Evolutionary conservation across 1,140 invertebrate species (phyloP), one percentile per base, ranked within the genome.

Genomic region (Euura lappo): DNA sequence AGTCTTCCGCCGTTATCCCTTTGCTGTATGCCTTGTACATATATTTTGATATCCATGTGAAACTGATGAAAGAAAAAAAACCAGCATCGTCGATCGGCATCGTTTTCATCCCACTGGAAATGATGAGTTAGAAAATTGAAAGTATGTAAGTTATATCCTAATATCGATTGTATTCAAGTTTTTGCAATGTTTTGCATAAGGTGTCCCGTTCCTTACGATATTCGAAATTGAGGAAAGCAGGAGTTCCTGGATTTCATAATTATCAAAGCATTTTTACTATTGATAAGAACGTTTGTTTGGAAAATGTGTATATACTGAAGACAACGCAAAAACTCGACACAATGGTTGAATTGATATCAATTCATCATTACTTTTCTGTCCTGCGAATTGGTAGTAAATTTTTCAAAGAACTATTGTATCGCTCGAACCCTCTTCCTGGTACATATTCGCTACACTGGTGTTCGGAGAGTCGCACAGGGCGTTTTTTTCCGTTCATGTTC

Each of bases 21-120:
- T 86, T 82, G 74, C 85, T 85, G 77, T 91, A 91, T 2, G 91
- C 88, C 64, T 86, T 86, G 84, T 86, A 88, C 84, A 93, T 89
- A 47, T 90, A 88, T 6, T 81, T 82, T 2, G 89, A 89, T 75
- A 93, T 81, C 92, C 92, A 93, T 10, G 88, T 88, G 74, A 89
- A 90, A 28, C 89, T 89, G 5, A 90, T 83, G 69, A 90, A 89
- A 3, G 89, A 91, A 74, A 90, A 86, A 68, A 90, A 85, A 5
- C 89, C 88, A n/a, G 89, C 86, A 45, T 83, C 80, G 66, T 91
- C 88, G 5, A 89, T 81, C 0, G 88, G 85, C 72, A 90, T 83
- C 44, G 80, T 83, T 74, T 78, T 75, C 74, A 78, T 75, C n/a
- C 73, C 74, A 44, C 81, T 84, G 75, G 65, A 28, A 28, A 28